Evolutionary conservation across 1,140 invertebrate species (phyloP).

Genomic region (Temnothorax nylanderi): DNA sequence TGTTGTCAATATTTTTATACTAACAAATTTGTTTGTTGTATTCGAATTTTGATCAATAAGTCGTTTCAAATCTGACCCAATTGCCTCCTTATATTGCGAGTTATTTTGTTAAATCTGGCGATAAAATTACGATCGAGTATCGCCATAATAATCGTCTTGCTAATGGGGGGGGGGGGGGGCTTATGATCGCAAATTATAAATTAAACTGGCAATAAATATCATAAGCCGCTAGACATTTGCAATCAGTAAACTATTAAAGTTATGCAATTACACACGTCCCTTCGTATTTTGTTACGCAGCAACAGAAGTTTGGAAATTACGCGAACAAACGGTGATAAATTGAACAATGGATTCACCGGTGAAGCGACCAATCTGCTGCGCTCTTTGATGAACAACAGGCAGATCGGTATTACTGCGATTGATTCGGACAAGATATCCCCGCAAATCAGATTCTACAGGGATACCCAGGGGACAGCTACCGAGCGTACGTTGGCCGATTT

Average conservation of each 20-base stretch:
- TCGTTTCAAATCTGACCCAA: neutral
- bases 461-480: conserved; percentile 81
- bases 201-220: neutral
- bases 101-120: neutral
- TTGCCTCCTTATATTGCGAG: neutral
- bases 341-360: conserved; percentile 85
- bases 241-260: neutral
- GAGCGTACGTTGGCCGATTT: conserved; percentile 78
- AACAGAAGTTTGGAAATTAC: conserved; percentile 84
- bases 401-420: conserved; percentile 88
- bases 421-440: conserved; percentile 82
- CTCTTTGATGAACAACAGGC: conserved; percentile 90
- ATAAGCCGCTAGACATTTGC: neutral
- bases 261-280: neutral
- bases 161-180: neutral
- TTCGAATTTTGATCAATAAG: neutral
- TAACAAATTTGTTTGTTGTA: neutral
- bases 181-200: neutral
- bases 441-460: conserved; percentile 82
- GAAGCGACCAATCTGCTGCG: conserved; percentile 91
- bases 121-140: neutral
- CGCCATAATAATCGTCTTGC: neutral
- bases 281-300: conserved; percentile 70
- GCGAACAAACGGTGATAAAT: conserved; percentile 83
- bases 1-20: neutral